Evolutionary conservation across 1,140 invertebrate species (phyloP).

Genomic region (Diorhabda sublineata): DNA sequence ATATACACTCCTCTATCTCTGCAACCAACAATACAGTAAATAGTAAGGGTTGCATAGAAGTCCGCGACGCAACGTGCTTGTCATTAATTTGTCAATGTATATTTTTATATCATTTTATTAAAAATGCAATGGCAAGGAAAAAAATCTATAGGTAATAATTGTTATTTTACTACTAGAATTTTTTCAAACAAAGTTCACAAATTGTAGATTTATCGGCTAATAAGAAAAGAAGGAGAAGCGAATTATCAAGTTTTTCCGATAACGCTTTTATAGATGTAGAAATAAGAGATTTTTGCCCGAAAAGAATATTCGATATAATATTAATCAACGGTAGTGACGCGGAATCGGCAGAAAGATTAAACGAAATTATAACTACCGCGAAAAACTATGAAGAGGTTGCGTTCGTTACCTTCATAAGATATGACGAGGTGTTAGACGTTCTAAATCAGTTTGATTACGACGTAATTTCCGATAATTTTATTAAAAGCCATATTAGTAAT

Average conservation of each 20-base stretch:
- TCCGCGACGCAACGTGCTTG: too few relatives aligned
- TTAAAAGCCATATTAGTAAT: conserved; percentile 16
- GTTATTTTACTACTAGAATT: too few relatives aligned
- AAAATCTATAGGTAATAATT: too few relatives aligned
- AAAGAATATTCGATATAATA: conserved; percentile 26
- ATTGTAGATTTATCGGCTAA: neutral
- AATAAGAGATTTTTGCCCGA: conserved; percentile 21
- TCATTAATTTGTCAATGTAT: too few relatives aligned
- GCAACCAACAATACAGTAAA: too few relatives aligned
- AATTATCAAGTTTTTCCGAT: neutral
- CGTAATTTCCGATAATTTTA: conserved; percentile 13
- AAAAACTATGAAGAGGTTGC: conserved; percentile 23
- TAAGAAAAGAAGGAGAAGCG: neutral
- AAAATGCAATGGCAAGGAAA: too few relatives aligned
- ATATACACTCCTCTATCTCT: too few relatives aligned
- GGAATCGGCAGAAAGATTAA: conserved; percentile 10
- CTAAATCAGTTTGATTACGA: conserved; percentile 6
- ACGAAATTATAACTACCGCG: conserved; percentile 9
- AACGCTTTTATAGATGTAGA: conserved; percentile 11
- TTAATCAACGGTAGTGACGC: conserved; percentile 15
- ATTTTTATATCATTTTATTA: too few relatives aligned
- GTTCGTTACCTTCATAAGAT: conserved; percentile 24
- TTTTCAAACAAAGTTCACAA: too few relatives aligned
- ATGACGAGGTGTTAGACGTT: conserved; percentile 21
- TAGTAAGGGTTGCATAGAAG: too few relatives aligned